Evolutionary conservation across 1,140 invertebrate species (phyloP), one percentile per base, ranked within the genome.

Genomic region (Stegodyphus dumicola): DNA sequence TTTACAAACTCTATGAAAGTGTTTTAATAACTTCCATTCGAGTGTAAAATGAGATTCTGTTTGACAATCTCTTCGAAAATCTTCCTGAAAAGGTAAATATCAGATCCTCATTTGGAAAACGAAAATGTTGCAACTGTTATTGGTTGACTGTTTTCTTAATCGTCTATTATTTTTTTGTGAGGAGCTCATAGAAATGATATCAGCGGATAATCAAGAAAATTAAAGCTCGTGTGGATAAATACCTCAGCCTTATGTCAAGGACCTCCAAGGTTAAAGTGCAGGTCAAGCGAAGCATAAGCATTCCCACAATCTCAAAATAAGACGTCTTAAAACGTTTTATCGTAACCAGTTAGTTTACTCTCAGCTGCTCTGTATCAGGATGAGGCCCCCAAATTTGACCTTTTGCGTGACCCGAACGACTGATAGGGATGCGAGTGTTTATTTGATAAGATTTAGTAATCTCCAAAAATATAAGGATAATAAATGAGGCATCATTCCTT

Each of bases 381-480:
- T 48, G 52, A 69, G 77, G 56, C 53, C 77, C 60, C 53, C 70
- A 78, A 71, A 80, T 67, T 51, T 80, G 77, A 80, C 77, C 77
- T 64, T 70, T 56, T 69, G 53, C 13, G 33, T 69, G 70, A 70
- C 77, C 66, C 60, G 53, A 18, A 15, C 60, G 7, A 65, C 15
- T 78, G 77, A 80, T 80, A 80, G 56, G 67, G 2, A 66, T 52
- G 60, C 65, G 65, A 11, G 48, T 80, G 77, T 80, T 80, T 80
- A 80, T 80, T 80, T 80, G 77, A 80, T 80, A 80, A 80, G 77
- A 48, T 48, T 54, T 48, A 67, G 65, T 78, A 78, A 78, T 71
- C 77, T 80, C 17, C 49, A 65, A 77, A 80, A 80, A 70, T 71
- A 80, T 80, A 80, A 80, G 60, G 77, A 80, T 71, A 71, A 80